Conservation (phyloP, 1,140 invertebrate species). For the Colletes gigas region DNA sequence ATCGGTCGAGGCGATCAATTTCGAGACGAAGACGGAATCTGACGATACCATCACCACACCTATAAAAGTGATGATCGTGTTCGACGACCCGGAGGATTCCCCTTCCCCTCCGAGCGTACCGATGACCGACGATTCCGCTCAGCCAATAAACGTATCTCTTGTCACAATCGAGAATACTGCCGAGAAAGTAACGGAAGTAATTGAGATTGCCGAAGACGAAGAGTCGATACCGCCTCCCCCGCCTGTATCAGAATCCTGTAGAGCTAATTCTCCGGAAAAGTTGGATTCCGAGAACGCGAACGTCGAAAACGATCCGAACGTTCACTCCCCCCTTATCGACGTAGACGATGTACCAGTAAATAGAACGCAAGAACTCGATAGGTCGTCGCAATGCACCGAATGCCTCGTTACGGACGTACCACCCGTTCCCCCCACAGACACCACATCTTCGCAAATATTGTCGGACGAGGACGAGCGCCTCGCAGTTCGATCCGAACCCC, state of each 20-base stretch:
- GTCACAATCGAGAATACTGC: background rate
- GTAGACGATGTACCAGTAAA: background rate
- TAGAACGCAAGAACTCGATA: constrained; percentile 3
- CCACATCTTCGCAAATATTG: background rate
- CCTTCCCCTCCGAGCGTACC: background rate
- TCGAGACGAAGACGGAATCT: background rate
- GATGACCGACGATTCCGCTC: background rate
- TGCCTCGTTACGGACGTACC: background rate
- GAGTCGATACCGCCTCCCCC: constrained; percentile 57
- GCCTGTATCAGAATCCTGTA: constrained; percentile 68
- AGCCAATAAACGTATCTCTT: background rate
- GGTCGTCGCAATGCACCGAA: background rate
- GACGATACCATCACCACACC: no score
- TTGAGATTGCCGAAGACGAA: background rate
- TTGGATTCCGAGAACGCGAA: constrained; percentile 2
- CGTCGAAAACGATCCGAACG: background rate
- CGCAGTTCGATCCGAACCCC: background rate
- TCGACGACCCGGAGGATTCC: constrained; percentile 6
- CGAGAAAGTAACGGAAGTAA: background rate
- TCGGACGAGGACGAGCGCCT: background rate
- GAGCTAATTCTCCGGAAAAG: constrained; percentile 56
- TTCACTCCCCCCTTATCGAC: background rate
- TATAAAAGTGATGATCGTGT: background rate
- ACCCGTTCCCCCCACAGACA: background rate
- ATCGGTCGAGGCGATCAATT: constrained; percentile 24